These are phyloP conservation scores for Dissostichus mawsoni DNA, from an alignment of 2,113 vertebrate species.

Conservation along the genomic window DNA sequence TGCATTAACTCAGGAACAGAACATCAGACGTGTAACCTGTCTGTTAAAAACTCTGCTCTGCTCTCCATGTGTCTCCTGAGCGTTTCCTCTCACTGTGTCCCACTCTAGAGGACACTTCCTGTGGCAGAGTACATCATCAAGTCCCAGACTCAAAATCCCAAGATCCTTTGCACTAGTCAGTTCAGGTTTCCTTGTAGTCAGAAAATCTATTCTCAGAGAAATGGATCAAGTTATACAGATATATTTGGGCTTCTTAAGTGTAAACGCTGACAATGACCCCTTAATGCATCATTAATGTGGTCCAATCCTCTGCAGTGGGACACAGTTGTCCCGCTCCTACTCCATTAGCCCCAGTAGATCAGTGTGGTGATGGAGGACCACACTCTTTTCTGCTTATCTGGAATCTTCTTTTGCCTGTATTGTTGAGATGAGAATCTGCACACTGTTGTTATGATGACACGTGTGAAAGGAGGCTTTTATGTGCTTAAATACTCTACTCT, in stretches of 20 bases:
- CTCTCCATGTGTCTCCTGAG: too few relatives aligned
- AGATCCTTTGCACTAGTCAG: conserved; percentile 2
- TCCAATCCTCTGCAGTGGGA: conserved; percentile 42
- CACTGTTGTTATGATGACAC: conserved; percentile 19
- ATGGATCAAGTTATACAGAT: not conserved
- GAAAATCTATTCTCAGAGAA: not conserved
- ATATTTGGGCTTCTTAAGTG: conserved; percentile 3
- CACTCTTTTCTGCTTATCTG: not conserved
- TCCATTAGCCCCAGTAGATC: too few relatives aligned
- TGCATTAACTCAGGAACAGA: conserved; percentile 70
- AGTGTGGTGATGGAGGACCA: conserved; percentile 1
- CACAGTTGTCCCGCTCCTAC: not conserved
- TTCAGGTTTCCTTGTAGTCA: conserved; percentile 1
- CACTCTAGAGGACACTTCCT: conserved; percentile 15
- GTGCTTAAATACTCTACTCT: conserved; percentile 17
- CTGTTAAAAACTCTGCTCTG: not conserved
- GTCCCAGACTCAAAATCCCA: not conserved
- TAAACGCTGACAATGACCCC: not conserved
- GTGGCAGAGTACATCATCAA: not conserved
- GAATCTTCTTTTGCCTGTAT: not conserved
- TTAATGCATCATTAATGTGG: conserved; percentile 23
- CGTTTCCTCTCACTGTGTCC: conserved; percentile 7
- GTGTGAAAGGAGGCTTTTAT: conserved; percentile 1
- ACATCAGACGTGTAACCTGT: conserved; percentile 34
- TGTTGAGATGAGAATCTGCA: conserved; percentile 13